phyloP scores from a whole-genome alignment of 2,797 vertebrate species.

The Lates japonicus region DNA sequence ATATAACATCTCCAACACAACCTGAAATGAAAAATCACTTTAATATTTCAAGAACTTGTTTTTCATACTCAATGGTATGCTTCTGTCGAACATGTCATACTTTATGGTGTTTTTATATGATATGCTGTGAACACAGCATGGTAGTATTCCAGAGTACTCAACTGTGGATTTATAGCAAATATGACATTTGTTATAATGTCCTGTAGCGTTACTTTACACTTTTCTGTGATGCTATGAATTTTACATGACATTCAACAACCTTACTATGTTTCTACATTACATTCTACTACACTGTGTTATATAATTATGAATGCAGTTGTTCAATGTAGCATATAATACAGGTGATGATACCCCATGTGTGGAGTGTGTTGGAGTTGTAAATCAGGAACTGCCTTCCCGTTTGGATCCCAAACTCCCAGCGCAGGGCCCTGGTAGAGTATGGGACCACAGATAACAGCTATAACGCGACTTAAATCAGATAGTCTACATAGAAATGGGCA shows the following conservation, averaged over 20 bases:
- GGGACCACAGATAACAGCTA: not conserved
- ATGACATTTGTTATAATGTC: not conserved
- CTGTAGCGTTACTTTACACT: not conserved
- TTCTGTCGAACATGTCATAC: not conserved
- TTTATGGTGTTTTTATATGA: not conserved
- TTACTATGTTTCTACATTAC: not conserved
- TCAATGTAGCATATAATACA: not conserved
- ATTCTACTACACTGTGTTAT: too few species aligned
- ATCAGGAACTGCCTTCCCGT: constrained; percentile 42
- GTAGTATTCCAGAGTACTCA: not conserved
- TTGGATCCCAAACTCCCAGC: constrained; percentile 39
- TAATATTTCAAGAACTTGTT: not conserved
- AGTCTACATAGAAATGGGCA: not conserved
- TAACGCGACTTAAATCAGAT: not conserved
- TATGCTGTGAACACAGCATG: not conserved
- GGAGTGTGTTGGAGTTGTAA: constrained; percentile 26
- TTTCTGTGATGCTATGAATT: not conserved
- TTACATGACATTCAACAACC: not conserved
- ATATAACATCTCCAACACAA: not conserved
- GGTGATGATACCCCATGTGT: not conserved
- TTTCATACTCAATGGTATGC: not conserved
- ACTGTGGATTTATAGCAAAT: not conserved
- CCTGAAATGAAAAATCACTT: not conserved
- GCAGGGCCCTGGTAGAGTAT: constrained; percentile 43
- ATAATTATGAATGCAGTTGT: not conserved